Evolutionary conservation across 2,113 vertebrate genomes (phyloP), one percentile per base, ranked within the genome.

Genomic region (Ornithorhynchus anatinus): DNA sequence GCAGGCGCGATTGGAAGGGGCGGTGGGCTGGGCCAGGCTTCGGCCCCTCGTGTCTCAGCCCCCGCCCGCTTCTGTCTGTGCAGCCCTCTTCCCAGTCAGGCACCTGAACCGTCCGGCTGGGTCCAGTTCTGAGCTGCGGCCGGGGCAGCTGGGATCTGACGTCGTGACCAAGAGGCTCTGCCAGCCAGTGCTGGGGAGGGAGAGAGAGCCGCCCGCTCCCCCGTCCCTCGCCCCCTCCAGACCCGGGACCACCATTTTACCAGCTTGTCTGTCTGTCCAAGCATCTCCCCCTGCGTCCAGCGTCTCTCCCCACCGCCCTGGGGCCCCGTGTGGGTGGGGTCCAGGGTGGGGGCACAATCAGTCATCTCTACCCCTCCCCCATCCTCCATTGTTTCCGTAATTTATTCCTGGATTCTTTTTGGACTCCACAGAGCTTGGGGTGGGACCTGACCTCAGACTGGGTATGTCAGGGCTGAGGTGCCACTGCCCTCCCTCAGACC

Each of bases 51-150:
- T 43, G 15, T 11, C 58, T 15, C 44, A 12, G 11, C 17, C 82
- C 36, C 64, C 45, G 45, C 35, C 77, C 38, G 52, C 79, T 89
- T 75, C 6, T 83, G 58, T 64, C 69, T 84, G 91, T 85, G 17
- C 89, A 84, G 91, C 88, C 68, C 89, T 77, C 86, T 92, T 80
- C 89, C 95, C 36, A 92, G 86, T 86, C 90, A 93, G 70, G 80
- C 91, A 76, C 90, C 94, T 84, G 92, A 94, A 72, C 92, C 94
- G 22, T 81, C 94, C 83, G 95, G 92, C 92, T 97, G 96, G 96
- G 95, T 97, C 86, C 95, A 97, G 90, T 98, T 98, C 80, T 98
- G 92, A 94, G 76, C 63, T 44, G 51, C 69, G 37, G 48, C 78
- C 61, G 56, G 54, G 51, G 20, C 64, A 82, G 65, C 74, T 72